A percentile compares a stretch with the other conserved stretches of the same genome.
Evolutionary conservation across 2,888 invertebrate species (phyloP).

Genomic region (Brachypalpus laphriformis): DNA sequence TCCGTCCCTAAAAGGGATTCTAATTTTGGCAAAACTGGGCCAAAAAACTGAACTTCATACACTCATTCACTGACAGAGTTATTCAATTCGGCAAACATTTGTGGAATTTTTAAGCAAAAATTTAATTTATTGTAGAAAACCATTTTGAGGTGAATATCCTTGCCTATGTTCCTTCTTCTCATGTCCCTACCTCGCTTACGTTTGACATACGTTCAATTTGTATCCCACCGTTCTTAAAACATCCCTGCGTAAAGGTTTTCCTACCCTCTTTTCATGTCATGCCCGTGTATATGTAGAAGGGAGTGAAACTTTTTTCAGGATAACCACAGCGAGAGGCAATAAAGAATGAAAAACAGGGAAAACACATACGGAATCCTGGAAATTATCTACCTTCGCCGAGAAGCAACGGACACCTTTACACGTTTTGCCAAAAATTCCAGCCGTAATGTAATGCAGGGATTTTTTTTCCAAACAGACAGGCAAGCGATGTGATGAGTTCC

Average conservation of each 20-base stretch:
- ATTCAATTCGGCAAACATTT: constrained; percentile 14
- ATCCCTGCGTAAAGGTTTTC: constrained; percentile 15
- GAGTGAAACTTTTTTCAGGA: not conserved
- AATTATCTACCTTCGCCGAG: not conserved
- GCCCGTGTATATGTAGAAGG: not conserved
- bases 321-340: not conserved
- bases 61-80: not conserved
- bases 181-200: not conserved
- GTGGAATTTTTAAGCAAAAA: constrained; percentile 6
- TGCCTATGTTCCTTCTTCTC: not conserved
- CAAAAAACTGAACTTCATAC: not conserved
- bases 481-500: constrained; percentile 14
- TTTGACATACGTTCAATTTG: constrained; percentile 25
- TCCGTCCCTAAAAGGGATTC: not conserved
- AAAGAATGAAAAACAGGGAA: not conserved
- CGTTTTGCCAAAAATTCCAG: not conserved
- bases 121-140: not conserved
- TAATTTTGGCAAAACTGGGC: not conserved
- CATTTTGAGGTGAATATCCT: not conserved
- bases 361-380: not conserved
- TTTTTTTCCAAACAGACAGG: not conserved
- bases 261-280: constrained; percentile 3
- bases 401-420: not conserved
- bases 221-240: not conserved
- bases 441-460: not conserved